Evolutionary conservation across 2,797 vertebrate genomes (phyloP).

Genomic region (Cercopithecus mitis): DNA sequence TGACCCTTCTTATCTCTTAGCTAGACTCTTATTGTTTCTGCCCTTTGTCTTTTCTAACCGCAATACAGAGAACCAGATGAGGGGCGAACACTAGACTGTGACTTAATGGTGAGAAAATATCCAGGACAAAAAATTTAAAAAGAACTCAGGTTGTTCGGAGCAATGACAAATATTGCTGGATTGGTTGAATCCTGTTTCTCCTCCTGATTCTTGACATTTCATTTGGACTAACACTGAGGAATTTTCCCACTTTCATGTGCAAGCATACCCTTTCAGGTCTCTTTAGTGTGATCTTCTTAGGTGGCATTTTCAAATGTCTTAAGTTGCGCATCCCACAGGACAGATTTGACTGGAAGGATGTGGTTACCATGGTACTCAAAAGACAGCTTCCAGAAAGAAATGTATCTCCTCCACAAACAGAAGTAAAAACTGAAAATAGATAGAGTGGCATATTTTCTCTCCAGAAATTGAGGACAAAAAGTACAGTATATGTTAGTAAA

Average conservation of each 20-base stretch:
- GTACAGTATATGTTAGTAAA: slow-evolving; percentile 51
- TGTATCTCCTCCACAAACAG: slow-evolving; percentile 36
- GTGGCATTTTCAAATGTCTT: slow-evolving; percentile 80
- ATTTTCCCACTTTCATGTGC: neutral
- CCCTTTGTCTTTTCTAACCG: neutral
- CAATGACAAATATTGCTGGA: neutral
- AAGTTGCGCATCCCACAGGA: slow-evolving; percentile 55
- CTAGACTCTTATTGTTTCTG: neutral
- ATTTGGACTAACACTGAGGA: slow-evolving; percentile 12
- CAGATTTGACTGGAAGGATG: slow-evolving; percentile 50
- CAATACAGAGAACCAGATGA: neutral
- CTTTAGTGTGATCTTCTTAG: slow-evolving; percentile 55
- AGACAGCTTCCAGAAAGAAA: slow-evolving; percentile 53
- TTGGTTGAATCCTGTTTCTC: neutral
- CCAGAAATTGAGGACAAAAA: slow-evolving; percentile 54
- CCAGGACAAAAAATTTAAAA: neutral
- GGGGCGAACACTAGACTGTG: neutral
- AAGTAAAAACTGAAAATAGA: slow-evolving; percentile 69
- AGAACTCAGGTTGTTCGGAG: neutral
- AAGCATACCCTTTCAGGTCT: slow-evolving; percentile 33
- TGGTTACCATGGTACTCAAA: slow-evolving; percentile 75
- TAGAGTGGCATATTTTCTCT: slow-evolving; percentile 42
- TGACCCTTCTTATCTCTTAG: neutral
- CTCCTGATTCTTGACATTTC: slow-evolving; percentile 34
- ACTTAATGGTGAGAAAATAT: neutral